Percentiles rank a stretch among this genome's conserved stretches.
phyloP scores from a whole-genome alignment of 2,797 vertebrate species.

The Anguilla anguilla region DNA sequence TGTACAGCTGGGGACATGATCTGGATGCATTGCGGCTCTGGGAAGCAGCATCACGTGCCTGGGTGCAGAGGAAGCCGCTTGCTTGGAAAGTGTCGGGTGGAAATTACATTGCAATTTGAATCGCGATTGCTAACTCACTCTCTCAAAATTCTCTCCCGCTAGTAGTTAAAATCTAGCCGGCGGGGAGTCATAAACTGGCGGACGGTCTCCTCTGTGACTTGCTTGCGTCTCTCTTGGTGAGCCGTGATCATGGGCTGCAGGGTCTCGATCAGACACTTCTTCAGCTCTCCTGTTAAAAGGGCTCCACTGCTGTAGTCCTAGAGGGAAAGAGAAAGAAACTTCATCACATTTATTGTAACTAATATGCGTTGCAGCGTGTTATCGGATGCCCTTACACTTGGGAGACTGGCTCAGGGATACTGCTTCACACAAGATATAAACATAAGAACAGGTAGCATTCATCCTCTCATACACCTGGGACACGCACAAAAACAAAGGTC shows the following conservation, averaged over 20 bases:
- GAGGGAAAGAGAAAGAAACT: neutral
- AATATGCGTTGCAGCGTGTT: neutral
- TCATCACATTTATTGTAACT: neutral
- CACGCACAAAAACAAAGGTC: too few species aligned
- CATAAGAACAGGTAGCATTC: too few species aligned
- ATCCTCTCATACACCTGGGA: too few species aligned
- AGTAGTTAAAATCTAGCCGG: constrained; percentile 82
- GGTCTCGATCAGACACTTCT: constrained; percentile 88
- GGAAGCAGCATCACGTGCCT: neutral
- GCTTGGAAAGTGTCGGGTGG: neutral
- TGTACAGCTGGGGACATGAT: constrained; percentile 3
- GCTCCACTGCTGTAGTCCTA: constrained; percentile 92
- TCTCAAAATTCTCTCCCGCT: constrained; percentile 44
- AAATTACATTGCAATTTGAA: neutral
- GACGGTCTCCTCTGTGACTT: constrained; percentile 84
- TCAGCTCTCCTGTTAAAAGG: constrained; percentile 91
- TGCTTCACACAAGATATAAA: too few species aligned
- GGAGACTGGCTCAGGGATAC: neutral
- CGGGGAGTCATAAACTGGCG: constrained; percentile 91
- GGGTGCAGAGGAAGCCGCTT: neutral
- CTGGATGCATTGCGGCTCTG: constrained; percentile 1
- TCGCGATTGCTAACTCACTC: neutral
- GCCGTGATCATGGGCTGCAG: constrained; percentile 88
- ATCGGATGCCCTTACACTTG: neutral
- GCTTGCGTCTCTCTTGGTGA: constrained; percentile 90